Percentiles rank a stretch among this genome's conserved stretches.
phyloP scores from a whole-genome alignment of 2,888 invertebrate species.

The Pachliopta kotzebuea region DNA sequence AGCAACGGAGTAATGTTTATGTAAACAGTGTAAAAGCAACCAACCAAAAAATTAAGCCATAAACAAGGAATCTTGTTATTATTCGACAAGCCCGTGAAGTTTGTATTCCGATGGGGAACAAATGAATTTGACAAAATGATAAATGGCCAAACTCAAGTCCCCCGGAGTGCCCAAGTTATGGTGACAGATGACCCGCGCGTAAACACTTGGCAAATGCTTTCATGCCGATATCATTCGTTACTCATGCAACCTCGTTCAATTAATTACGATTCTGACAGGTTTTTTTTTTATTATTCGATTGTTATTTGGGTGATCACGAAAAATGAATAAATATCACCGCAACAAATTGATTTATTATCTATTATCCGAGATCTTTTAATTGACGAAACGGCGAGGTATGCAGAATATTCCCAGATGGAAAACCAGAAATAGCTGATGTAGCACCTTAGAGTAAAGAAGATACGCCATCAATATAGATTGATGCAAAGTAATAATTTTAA shows the following conservation, averaged over 20 bases:
- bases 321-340: neutral
- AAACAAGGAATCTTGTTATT: constrained; percentile 17
- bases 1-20: too few relatives aligned
- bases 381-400: too few relatives aligned
- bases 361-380: too few relatives aligned
- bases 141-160: constrained; percentile 24
- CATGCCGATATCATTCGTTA: constrained; percentile 31
- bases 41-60: constrained; percentile 9
- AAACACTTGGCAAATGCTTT: constrained; percentile 34
- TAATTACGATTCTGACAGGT: constrained; percentile 32
- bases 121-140: constrained; percentile 29
- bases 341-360: neutral
- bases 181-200: constrained; percentile 34
- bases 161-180: constrained; percentile 32
- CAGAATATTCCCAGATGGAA: too few relatives aligned
- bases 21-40: neutral
- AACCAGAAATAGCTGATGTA: too few relatives aligned
- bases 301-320: constrained; percentile 14
- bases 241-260: constrained; percentile 34
- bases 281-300: constrained; percentile 20
- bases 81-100: constrained; percentile 16
- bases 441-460: too few relatives aligned
- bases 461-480: too few relatives aligned
- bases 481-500: too few relatives aligned
- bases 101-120: constrained; percentile 21